Evolutionary conservation across 2,888 invertebrate species (phyloP).

Genomic region (Agrochola lychnidis): DNA sequence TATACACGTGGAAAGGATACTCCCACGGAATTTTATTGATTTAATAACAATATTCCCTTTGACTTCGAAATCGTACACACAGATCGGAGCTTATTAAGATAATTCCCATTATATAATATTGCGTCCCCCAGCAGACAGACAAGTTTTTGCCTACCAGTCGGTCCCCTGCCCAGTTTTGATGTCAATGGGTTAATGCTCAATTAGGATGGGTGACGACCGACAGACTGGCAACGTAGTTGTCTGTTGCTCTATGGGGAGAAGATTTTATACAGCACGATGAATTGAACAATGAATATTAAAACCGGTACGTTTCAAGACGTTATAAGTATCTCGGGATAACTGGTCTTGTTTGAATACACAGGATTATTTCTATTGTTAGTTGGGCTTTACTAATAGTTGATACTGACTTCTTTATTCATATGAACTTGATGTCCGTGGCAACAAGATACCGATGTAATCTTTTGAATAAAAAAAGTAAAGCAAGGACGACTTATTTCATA

Average conservation of each 20-base stretch:
- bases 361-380: conserved; percentile 24
- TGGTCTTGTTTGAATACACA: conserved; percentile 26
- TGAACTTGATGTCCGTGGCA: background rate
- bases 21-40: background rate
- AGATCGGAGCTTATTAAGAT: conserved; percentile 16
- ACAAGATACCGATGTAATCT: conserved; percentile 14
- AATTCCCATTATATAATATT: conserved; percentile 38
- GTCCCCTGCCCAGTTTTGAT: conserved; percentile 72
- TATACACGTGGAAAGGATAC: background rate
- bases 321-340: conserved; percentile 13
- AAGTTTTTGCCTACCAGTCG: conserved; percentile 49
- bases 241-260: conserved; percentile 24
- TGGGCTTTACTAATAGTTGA: conserved; percentile 21
- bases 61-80: conserved; percentile 2
- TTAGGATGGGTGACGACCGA: conserved; percentile 69
- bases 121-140: conserved; percentile 17
- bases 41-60: background rate
- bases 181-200: conserved; percentile 80
- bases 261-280: conserved; percentile 23
- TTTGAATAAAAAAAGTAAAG: conserved; percentile 1
- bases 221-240: conserved; percentile 39
- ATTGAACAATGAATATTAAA: conserved; percentile 29
- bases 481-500: background rate
- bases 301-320: conserved; percentile 25
- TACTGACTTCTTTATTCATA: conserved; percentile 13